These are phyloP conservation scores for Hapalemur alaotrensis DNA, from an alignment of 2,797 vertebrate species.

Conservation along the genomic window DNA sequence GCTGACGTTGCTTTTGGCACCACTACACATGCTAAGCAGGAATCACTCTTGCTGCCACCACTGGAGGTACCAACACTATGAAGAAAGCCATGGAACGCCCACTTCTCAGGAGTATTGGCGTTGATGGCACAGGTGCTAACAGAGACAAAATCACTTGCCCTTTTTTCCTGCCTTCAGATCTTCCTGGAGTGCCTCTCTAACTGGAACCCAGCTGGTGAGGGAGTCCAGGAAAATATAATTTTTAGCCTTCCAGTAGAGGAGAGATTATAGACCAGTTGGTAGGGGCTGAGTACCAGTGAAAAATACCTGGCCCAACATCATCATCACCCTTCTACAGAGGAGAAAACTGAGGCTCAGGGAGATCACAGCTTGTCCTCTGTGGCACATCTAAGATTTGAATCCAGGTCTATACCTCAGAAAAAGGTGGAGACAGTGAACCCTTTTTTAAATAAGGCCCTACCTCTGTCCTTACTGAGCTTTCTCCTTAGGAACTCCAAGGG, in stretches of 20 bases:
- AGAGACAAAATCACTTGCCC: neutral
- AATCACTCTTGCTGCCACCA: accelerated
- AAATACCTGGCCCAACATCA: neutral
- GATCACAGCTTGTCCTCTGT: neutral
- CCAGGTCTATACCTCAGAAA: neutral
- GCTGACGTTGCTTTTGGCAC: accelerated
- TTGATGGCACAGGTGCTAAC: neutral
- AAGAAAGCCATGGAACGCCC: too few species aligned
- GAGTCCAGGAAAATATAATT: neutral
- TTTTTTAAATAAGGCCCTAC: neutral
- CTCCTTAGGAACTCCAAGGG: neutral
- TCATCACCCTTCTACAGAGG: neutral
- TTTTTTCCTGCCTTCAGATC: neutral
- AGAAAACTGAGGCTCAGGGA: neutral
- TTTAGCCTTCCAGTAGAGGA: neutral
- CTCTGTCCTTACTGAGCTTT: neutral
- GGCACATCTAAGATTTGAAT: neutral
- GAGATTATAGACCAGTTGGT: neutral
- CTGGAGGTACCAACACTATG: neutral
- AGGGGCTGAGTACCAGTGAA: neutral
- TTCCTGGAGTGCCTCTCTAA: neutral
- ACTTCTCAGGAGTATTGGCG: neutral
- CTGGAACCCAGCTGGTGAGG: neutral
- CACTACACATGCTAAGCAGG: neutral
- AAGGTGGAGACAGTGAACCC: neutral